phyloP scores from a whole-genome alignment of 2,888 invertebrate genomes.

The Axea sp. region DNA sequence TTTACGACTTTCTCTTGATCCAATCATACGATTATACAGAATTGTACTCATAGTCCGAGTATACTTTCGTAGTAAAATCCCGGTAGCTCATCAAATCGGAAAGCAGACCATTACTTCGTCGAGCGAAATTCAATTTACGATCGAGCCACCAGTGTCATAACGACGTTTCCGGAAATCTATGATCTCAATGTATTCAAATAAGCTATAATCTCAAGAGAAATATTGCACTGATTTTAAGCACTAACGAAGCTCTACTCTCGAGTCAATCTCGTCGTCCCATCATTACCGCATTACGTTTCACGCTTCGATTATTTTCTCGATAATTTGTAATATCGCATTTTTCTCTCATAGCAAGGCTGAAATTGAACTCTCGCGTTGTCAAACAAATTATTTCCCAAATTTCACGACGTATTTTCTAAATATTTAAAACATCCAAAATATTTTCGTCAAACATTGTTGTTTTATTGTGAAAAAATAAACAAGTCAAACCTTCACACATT shows the following conservation, averaged over 20 bases:
- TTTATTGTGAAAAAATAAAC: too few relatives aligned
- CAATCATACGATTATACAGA: conserved; percentile 46
- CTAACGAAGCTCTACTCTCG: conserved; percentile 9
- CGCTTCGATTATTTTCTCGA: conserved; percentile 4
- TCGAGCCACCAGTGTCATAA: conserved; percentile 19
- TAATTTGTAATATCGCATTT: conserved; percentile 36
- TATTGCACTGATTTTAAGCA: conserved; percentile 39
- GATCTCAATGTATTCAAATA: conserved; percentile 46
- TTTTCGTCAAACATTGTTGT: too few relatives aligned
- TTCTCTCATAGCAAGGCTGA: too few relatives aligned
- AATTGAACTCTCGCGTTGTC: too few relatives aligned
- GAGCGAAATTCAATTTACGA: conserved; percentile 48
- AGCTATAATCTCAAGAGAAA: conserved; percentile 15
- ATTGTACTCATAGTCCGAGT: conserved; percentile 21
- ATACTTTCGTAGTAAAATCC: conserved; percentile 32
- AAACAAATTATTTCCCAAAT: too few relatives aligned
- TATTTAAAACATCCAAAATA: too few relatives aligned
- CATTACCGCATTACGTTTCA: conserved; percentile 16
- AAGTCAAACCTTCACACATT: too few relatives aligned
- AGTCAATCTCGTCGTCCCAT: conserved; percentile 3
- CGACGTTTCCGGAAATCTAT: conserved; percentile 22
- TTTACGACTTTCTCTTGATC: conserved; percentile 50
- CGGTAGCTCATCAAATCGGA: conserved; percentile 43
- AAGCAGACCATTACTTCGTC: conserved; percentile 42
- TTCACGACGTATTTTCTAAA: too few relatives aligned